Evolutionary conservation across 2,888 invertebrate genomes (phyloP).

Genomic region (Liodrosophila aerea): DNA sequence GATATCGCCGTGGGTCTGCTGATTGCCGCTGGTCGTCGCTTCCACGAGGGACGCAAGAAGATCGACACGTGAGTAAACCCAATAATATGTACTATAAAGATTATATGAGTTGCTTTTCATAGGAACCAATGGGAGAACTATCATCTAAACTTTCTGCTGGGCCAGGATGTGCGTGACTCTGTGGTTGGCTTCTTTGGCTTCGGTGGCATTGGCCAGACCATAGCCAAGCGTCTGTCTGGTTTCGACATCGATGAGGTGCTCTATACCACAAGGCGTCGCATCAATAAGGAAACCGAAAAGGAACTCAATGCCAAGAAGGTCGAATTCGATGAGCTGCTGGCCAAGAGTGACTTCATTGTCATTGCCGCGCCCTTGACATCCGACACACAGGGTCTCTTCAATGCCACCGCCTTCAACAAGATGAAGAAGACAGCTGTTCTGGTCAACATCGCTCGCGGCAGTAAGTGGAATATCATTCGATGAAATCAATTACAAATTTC

Average conservation of each 20-base stretch:
- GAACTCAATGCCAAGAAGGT: constrained; percentile 85
- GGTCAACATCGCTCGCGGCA: constrained; percentile 88
- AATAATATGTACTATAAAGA: no score
- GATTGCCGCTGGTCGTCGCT: constrained; percentile 89
- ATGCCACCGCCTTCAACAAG: constrained; percentile 86
- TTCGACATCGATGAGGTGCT: constrained; percentile 89
- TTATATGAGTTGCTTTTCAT: no score
- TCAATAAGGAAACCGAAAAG: constrained; percentile 83
- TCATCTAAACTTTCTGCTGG: constrained; percentile 90
- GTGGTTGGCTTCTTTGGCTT: constrained; percentile 93
- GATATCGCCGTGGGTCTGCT: constrained; percentile 91
- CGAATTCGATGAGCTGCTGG: constrained; percentile 86
- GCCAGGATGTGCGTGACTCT: constrained; percentile 89
- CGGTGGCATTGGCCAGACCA: constrained; percentile 90
- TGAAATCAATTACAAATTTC: neutral
- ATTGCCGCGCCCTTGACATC: constrained; percentile 86
- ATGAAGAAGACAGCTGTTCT: constrained; percentile 90
- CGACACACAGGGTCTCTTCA: constrained; percentile 87
- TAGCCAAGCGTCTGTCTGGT: constrained; percentile 88
- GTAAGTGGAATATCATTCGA: constrained; percentile 77
- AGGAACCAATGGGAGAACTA: constrained; percentile 87
- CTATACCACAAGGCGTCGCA: constrained; percentile 88
- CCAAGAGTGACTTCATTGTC: constrained; percentile 88
- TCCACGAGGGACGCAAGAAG: constrained; percentile 88
- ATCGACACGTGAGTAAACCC: constrained; percentile 83